Conservation (phyloP, 2,797 vertebrate species). For the Naso thynnoides region DNA sequence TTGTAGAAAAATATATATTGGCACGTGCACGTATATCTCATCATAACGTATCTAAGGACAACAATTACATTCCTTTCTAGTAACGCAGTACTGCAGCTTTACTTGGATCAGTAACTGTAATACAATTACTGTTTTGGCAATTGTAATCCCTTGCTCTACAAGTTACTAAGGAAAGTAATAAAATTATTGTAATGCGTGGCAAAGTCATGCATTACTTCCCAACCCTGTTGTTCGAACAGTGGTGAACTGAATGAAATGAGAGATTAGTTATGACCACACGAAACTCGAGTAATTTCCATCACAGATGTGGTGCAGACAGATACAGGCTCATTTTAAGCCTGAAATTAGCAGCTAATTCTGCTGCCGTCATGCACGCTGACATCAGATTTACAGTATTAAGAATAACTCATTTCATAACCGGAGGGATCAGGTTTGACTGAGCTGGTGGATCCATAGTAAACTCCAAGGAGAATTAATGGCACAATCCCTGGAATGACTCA, state of each 20-base stretch:
- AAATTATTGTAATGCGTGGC: too few species aligned
- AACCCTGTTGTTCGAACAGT: background rate
- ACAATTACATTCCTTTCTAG: too few species aligned
- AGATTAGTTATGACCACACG: background rate
- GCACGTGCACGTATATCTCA: too few species aligned
- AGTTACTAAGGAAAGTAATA: too few species aligned
- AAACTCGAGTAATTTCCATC: background rate
- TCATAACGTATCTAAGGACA: too few species aligned
- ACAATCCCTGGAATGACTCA: slow-evolving; percentile 5
- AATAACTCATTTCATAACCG: background rate
- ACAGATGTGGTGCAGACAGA: background rate
- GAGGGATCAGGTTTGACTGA: slow-evolving; percentile 21
- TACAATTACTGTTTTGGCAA: too few species aligned
- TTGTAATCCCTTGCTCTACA: too few species aligned
- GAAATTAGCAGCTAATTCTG: slow-evolving; percentile 1
- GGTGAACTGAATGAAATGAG: background rate
- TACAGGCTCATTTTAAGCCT: slow-evolving; percentile 7
- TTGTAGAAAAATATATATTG: too few species aligned
- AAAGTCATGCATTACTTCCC: too few species aligned
- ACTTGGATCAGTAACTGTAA: too few species aligned
- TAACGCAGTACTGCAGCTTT: too few species aligned
- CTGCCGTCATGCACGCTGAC: background rate
- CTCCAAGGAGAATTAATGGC: slow-evolving; percentile 31
- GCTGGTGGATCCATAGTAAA: slow-evolving; percentile 20
- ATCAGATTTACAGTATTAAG: slow-evolving; percentile 18